Percentiles rank a stretch among this genome's conserved stretches.
Conservation (phyloP, 1,140 invertebrate genomes). For the Drosophila simulans region DNA sequence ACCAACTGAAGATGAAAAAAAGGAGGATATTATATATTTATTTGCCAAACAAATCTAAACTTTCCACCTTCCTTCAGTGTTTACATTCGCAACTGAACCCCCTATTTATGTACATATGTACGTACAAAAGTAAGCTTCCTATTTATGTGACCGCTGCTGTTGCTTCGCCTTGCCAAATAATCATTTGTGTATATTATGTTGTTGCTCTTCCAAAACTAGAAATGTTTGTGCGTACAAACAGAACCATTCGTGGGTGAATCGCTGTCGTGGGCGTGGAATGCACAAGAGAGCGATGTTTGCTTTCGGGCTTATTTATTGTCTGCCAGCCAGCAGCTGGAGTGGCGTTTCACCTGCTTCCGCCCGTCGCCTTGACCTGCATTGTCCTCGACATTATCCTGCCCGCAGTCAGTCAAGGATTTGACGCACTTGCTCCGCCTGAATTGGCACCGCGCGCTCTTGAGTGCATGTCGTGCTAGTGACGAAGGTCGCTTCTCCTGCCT, state of each 20-base stretch:
- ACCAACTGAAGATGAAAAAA: neutral
- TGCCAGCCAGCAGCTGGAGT: constrained; percentile 14
- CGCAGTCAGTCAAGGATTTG: constrained; percentile 61
- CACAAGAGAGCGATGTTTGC: constrained; percentile 33
- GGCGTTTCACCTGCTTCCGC: constrained; percentile 31
- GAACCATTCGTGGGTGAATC: constrained; percentile 31
- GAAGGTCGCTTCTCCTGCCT: constrained; percentile 23
- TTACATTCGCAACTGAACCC: neutral
- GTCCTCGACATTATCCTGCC: constrained; percentile 62
- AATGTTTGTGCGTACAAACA: constrained; percentile 56
- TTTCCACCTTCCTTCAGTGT: neutral
- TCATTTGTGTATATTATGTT: constrained; percentile 50
- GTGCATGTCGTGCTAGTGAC: constrained; percentile 28
- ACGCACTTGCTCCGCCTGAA: constrained; percentile 47
- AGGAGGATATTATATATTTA: too few species aligned
- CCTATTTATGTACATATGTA: neutral
- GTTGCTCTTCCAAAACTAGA: constrained; percentile 48
- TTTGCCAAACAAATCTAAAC: neutral
- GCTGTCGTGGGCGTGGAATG: constrained; percentile 48
- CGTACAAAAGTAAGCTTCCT: neutral
- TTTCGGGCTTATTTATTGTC: constrained; percentile 38
- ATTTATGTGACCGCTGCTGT: constrained; percentile 23
- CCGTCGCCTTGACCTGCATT: constrained; percentile 60
- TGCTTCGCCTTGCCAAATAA: constrained; percentile 19
- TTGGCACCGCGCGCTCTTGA: constrained; percentile 25